phyloP scores from a whole-genome alignment of 2,888 invertebrate genomes.

The Tortrix viridana region DNA sequence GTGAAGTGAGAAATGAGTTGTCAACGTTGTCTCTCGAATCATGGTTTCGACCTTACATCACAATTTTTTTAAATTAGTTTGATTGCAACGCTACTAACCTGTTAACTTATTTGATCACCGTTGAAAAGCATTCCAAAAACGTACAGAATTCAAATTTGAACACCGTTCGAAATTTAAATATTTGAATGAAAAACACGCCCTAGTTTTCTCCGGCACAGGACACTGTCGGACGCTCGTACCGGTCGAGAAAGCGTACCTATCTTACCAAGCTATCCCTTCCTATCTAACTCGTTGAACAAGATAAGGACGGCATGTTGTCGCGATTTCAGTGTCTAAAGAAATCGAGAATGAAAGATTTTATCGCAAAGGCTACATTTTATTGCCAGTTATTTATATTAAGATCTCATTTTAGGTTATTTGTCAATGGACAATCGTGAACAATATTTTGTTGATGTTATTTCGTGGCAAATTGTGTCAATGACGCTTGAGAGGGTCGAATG shows the following conservation, averaged over 20 bases:
- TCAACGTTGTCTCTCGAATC: no score
- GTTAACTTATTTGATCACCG: not conserved
- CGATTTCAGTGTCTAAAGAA: not conserved
- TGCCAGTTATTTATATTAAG: constrained; percentile 41
- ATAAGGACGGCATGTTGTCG: constrained; percentile 20
- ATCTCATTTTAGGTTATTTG: constrained; percentile 27
- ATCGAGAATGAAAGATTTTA: constrained; percentile 25
- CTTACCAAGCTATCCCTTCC: constrained; percentile 2
- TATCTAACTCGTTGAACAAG: constrained; percentile 9
- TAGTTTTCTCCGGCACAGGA: constrained; percentile 13
- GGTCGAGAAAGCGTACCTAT: constrained; percentile 15
- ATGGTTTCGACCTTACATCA: no score
- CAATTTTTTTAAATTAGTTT: no score
- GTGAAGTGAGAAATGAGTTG: no score
- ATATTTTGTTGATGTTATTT: constrained; percentile 35
- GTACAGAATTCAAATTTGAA: not conserved
- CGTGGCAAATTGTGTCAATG: constrained; percentile 6
- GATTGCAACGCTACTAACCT: no score
- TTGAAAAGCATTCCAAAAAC: not conserved
- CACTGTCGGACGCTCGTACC: constrained; percentile 8
- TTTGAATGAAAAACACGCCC: constrained; percentile 16
- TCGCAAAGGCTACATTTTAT: constrained; percentile 32
- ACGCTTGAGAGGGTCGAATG: not conserved
- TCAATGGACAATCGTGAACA: constrained; percentile 37
- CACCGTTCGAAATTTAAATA: constrained; percentile 4